Percentiles rank a stretch among this genome's conserved stretches.
phyloP scores from a whole-genome alignment of 2,888 invertebrate genomes.

The Tenthredo mesomela region DNA sequence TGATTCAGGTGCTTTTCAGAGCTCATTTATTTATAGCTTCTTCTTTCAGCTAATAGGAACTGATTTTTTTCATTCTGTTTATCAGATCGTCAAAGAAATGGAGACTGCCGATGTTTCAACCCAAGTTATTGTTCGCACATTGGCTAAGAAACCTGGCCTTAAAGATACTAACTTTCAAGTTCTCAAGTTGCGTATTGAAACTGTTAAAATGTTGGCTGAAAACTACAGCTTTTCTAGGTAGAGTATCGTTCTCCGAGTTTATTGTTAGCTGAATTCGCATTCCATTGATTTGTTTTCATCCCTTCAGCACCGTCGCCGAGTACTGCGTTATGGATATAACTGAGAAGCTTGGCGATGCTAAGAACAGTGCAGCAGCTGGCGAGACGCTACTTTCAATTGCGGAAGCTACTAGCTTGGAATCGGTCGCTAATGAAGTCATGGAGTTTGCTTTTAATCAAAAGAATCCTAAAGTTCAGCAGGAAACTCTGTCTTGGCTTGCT shows the following conservation, averaged over 20 bases:
- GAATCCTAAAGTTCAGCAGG: constrained; percentile 94
- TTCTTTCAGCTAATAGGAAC: background rate
- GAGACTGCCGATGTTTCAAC: constrained; percentile 84
- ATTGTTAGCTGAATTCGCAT: constrained; percentile 20
- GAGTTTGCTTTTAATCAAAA: constrained; percentile 90
- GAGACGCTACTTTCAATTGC: constrained; percentile 88
- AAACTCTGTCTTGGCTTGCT: constrained; percentile 90
- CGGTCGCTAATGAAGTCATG: constrained; percentile 86
- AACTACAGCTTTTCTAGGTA: constrained; percentile 86
- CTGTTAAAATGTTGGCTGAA: constrained; percentile 88
- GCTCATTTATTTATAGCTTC: background rate
- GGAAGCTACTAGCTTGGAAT: constrained; percentile 88
- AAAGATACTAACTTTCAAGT: constrained; percentile 96
- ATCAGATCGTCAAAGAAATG: constrained; percentile 81
- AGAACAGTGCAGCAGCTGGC: constrained; percentile 85
- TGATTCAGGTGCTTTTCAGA: constrained; percentile 78
- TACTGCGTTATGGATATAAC: constrained; percentile 89
- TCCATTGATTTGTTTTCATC: constrained; percentile 40
- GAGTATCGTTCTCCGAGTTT: background rate
- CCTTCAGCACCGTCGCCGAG: constrained; percentile 85
- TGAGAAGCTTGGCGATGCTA: constrained; percentile 91
- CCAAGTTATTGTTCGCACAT: constrained; percentile 87
- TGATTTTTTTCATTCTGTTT: constrained; percentile 55
- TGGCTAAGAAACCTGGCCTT: constrained; percentile 91
- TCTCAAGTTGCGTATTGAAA: constrained; percentile 89